Evolutionary conservation across 2,888 invertebrate species (phyloP), one percentile per base, ranked within the genome.

Genomic region (Meghimatium bilineatum): DNA sequence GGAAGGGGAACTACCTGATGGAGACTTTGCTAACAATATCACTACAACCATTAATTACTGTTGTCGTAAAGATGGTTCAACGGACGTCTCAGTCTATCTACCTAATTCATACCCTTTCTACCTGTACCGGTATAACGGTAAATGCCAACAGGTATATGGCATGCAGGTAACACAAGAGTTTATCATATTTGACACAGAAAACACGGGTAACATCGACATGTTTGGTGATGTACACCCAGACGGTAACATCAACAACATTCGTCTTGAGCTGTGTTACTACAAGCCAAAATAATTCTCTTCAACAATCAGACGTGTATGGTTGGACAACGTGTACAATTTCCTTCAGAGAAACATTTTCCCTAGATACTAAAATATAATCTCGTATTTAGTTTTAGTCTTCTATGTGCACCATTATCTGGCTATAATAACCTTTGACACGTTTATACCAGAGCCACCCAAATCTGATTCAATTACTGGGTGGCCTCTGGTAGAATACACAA

Each of bases 241-340:
- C 29, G 72, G 36, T 20, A 60, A 20, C 60, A 52, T 36, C 36
- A 81, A 81, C 32, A 38, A 74, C 38, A 12, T 81, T 29, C 36
- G 34, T 60, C 49, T 81, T 14, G n/a, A 60, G 26, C 60, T 81
- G 23, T 81, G 81, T 44, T 81, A 81, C 38, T 81, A 81, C 71
- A 1, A n/a, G 1, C 6, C 36, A 71, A 38, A 23, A 32, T 66
- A 66, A 63, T 44, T 5, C n/a, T n/a, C n/a, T n/a, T n/a, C n/a
- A n/a, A n/a, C n/a, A n/a, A n/a, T n/a, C n/a, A n/a, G n/a, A n/a
- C n/a, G n/a, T n/a, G n/a, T n/a, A n/a, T n/a, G n/a, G n/a, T n/a
- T n/a, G n/a, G n/a, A n/a, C 56, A 56, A 56, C 49, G 49, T 49
- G 49, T 17, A 49, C 17, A 12, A 17, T 49, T 8, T 49, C 49